These are phyloP conservation scores for Shinisaurus crocodilurus DNA, from an alignment of 2,113 vertebrate species.

Conservation along the genomic window DNA sequence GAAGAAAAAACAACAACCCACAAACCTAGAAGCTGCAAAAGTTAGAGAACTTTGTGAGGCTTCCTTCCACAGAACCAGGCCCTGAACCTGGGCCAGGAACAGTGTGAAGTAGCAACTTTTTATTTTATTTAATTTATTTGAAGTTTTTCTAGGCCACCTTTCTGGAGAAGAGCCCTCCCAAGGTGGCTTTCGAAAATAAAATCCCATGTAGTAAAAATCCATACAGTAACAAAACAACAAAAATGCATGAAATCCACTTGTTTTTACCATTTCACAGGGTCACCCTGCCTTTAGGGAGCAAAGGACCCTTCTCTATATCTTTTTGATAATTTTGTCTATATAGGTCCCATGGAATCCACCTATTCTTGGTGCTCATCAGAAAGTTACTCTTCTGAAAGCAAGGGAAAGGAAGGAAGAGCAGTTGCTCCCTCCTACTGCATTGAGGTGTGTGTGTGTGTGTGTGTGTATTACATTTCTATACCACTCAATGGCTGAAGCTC, in stretches of 20 bases:
- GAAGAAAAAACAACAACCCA: neutral
- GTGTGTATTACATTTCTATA: too few species aligned
- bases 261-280: neutral
- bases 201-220: too few species aligned
- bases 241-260: too few species aligned
- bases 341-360: neutral
- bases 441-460: neutral
- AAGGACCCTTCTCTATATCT: too few species aligned
- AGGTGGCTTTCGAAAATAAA: too few species aligned
- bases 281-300: too few species aligned
- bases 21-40: neutral
- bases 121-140: too few species aligned
- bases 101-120: neutral
- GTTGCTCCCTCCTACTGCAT: neutral
- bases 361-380: neutral
- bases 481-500: too few species aligned
- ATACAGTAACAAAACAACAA: too few species aligned
- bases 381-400: neutral
- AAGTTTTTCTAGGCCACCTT: too few species aligned
- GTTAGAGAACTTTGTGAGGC: neutral
- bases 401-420: neutral
- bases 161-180: too few species aligned
- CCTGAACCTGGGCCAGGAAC: neutral
- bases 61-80: neutral
- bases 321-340: neutral